Evolutionary conservation across 2,113 vertebrate species (phyloP).

Genomic region (Cynopterus brachyotis): DNA sequence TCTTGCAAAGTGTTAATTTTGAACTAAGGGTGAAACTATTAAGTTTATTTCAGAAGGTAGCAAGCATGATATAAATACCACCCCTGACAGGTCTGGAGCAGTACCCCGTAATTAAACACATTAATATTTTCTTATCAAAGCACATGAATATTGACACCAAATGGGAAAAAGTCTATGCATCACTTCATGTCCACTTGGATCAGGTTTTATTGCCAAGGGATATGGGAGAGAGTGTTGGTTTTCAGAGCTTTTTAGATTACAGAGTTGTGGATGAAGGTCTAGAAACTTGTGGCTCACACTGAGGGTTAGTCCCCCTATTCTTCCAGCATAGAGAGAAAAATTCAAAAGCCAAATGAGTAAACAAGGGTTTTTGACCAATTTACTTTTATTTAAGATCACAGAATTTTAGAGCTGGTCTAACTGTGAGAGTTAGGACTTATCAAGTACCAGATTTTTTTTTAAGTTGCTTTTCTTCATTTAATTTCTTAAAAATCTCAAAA

Average conservation of each 20-base stretch:
- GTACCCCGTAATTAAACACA: not conserved
- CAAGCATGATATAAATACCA: not conserved
- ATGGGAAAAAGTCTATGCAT: not conserved
- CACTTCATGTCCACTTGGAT: not conserved
- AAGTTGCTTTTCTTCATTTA: not conserved
- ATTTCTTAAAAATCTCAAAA: slow-evolving; percentile 3
- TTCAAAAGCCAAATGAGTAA: slow-evolving; percentile 1
- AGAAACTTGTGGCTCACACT: not conserved
- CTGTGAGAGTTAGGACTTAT: not conserved
- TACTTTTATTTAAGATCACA: not conserved
- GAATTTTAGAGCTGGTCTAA: not conserved
- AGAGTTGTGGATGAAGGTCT: not conserved
- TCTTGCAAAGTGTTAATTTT: slow-evolving; percentile 36
- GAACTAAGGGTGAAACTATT: not conserved
- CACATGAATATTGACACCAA: not conserved
- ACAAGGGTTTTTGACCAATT: not conserved
- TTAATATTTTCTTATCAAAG: not conserved
- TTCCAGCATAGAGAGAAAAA: not conserved
- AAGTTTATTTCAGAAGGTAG: slow-evolving; percentile 26
- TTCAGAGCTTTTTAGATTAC: not conserved
- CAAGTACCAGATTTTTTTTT: not conserved
- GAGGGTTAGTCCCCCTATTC: not conserved
- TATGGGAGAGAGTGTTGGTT: not conserved
- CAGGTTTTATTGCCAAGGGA: not conserved
- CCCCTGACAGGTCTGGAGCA: not conserved